Conservation (phyloP, 2,797 vertebrate genomes). For the Oreortyx pictus region DNA sequence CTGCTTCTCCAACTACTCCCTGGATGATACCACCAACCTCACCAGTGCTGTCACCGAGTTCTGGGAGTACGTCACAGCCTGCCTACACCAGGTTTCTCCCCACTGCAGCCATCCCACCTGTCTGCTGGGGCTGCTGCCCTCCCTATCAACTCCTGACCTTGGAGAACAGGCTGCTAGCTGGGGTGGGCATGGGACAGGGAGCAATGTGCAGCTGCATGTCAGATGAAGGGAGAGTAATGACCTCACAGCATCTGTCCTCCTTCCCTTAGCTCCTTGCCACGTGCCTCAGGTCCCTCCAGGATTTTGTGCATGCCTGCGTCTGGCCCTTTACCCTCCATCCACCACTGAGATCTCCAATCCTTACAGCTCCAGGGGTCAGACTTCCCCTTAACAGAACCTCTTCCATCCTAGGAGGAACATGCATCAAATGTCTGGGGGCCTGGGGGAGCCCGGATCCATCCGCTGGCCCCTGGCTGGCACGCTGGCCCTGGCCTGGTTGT, state of each 20-base stretch:
- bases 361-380: fast-evolving
- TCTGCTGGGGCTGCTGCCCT: fast-evolving
- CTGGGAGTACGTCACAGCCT: constrained; percentile 89
- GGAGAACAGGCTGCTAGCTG: fast-evolving
- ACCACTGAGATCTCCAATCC: fast-evolving
- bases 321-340: neutral
- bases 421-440: constrained; percentile 87
- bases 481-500: constrained; percentile 88
- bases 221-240: neutral
- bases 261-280: fast-evolving
- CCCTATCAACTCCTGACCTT: fast-evolving
- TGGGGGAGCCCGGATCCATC: constrained; percentile 87
- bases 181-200: neutral
- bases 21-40: constrained; percentile 90
- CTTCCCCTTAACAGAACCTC: neutral
- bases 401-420: constrained; percentile 86
- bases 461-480: constrained; percentile 92
- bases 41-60: constrained; percentile 92
- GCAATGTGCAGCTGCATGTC: fast-evolving
- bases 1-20: constrained; percentile 92
- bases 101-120: fast-evolving
- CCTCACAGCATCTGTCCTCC: neutral
- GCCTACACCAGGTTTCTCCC: constrained; percentile 50
- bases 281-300: neutral
- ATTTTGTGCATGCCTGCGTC: neutral